These are phyloP conservation scores for Microctonus hyperodae DNA, from an alignment of 2,888 invertebrate species.

Conservation along the genomic window DNA sequence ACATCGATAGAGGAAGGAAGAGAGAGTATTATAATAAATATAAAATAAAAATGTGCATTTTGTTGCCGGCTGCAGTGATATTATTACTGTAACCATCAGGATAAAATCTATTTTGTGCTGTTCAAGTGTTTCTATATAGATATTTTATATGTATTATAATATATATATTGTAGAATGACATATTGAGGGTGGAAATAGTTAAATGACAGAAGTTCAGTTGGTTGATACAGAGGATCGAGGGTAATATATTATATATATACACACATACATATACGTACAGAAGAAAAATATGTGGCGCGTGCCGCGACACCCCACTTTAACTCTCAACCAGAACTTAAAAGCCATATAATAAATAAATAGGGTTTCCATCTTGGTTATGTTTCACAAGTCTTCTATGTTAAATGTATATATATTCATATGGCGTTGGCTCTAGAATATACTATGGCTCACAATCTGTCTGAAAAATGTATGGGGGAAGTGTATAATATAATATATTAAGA, in stretches of 20 bases:
- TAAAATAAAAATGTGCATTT: not conserved
- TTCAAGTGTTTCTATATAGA: not conserved
- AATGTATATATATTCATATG: not conserved
- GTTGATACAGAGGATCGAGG: constrained; percentile 33
- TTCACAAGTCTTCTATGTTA: constrained; percentile 31
- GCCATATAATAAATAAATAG: constrained; percentile 59
- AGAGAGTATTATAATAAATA: not conserved
- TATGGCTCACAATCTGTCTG: constrained; percentile 9
- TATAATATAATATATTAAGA: constrained; percentile 28
- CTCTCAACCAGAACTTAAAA: constrained; percentile 51
- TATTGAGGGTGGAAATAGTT: not conserved
- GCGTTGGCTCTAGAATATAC: not conserved
- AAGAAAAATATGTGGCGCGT: constrained; percentile 52
- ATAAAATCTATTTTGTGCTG: not conserved
- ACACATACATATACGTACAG: too few relatives aligned
- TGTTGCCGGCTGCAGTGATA: not conserved
- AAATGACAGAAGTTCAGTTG: constrained; percentile 31
- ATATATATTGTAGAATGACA: constrained; percentile 2
- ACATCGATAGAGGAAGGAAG: too few relatives aligned
- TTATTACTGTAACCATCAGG: not conserved
- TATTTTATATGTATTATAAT: not conserved
- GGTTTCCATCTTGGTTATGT: constrained; percentile 58
- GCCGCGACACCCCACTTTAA: constrained; percentile 55
- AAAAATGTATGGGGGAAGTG: constrained; percentile 28
- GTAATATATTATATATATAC: constrained; percentile 20